Percentiles rank a stretch among this genome's conserved stretches.
These are phyloP conservation scores for Lordiphosa andalusiaca DNA, from an alignment of 2,888 invertebrate genomes.

Conservation along the genomic window DNA sequence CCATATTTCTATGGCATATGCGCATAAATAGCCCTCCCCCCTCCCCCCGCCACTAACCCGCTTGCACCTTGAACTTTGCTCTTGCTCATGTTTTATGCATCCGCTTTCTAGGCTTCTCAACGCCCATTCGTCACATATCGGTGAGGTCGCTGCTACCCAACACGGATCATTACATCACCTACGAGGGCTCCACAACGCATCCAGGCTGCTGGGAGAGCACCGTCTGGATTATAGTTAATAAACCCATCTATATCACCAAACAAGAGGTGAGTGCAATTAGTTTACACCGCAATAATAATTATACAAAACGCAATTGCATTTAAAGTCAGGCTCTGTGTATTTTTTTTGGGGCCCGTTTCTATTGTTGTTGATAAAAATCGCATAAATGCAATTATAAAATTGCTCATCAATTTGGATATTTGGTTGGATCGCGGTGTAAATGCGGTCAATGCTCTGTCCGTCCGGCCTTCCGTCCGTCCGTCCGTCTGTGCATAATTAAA, in stretches of 20 bases:
- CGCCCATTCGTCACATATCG: conserved; percentile 91
- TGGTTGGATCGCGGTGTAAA: conserved; percentile 45
- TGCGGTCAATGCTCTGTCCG: conserved; percentile 44
- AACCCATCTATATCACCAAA: conserved; percentile 97
- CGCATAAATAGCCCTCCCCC: conserved; percentile 31
- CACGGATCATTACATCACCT: conserved; percentile 97
- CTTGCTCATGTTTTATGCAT: conserved; percentile 21
- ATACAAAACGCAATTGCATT: conserved; percentile 56
- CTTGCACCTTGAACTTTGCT: conserved; percentile 39
- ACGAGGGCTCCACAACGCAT: conserved; percentile 98
- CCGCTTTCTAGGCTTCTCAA: conserved; percentile 86
- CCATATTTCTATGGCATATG: conserved; percentile 27
- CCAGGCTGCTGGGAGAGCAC: conserved; percentile 99
- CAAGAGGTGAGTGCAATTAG: conserved; percentile 87
- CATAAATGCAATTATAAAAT: conserved; percentile 70
- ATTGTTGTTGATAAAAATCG: conserved; percentile 24
- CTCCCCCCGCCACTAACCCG: neutral
- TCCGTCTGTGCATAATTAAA: conserved; percentile 65
- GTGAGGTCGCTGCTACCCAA: conserved; percentile 92
- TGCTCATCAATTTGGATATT: conserved; percentile 54
- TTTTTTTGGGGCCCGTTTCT: neutral
- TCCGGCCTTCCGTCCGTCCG: conserved; percentile 6
- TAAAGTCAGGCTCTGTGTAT: conserved; percentile 29
- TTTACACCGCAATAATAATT: conserved; percentile 63
- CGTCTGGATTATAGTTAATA: conserved; percentile 98